Evolutionary conservation across 1,140 invertebrate species (phyloP), one percentile per base, ranked within the genome.

Genomic region (Helicoverpa zea): DNA sequence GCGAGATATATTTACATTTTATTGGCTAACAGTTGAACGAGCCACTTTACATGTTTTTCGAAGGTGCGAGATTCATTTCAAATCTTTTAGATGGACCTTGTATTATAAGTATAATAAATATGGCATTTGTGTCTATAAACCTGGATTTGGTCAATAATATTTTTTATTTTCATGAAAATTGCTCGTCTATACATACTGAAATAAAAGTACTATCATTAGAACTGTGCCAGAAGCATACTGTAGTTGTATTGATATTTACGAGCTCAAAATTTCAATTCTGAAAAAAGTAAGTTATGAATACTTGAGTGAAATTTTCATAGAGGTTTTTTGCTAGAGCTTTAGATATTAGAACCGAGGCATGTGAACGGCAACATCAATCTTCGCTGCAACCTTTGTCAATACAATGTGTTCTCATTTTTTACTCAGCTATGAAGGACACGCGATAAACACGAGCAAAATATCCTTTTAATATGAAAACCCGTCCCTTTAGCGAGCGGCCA

Each of bases 401-500:
- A 77, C 59, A 77, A 77, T 54, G 61, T 77, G 75, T 43, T 77
- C 16, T 51, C 51, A 64, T 77, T 77, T 77, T 64, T 77, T 51
- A 77, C 29, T 1, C 13, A 54, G 61, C 54, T 29, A 13, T 54
- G 75, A 49, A 35, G n/a, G 63, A 47, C 63, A 11, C 14, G 12
- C 56, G 56, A 66, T 77, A 64, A 66, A 77, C 51, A 49, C 18
- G 61, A 35, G 68, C 49, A 61, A 72, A 80, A 83, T 85, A 86
- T 84, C 84, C 76, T 85, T 87, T 85, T 83, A 81, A 84, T 83
- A 88, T 88, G 88, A 87, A 89, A 88, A 84, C 79, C 73, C 82
- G 84, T 87, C 82, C 72, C 75, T 82, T 73, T 80, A 77, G 3
- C 35, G 16, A n/a, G 35, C 13, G 58, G 18, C 52, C 73, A 35